Evolutionary conservation across 2,113 vertebrate genomes (phyloP).

Genomic region (Ctenomys sociabilis): DNA sequence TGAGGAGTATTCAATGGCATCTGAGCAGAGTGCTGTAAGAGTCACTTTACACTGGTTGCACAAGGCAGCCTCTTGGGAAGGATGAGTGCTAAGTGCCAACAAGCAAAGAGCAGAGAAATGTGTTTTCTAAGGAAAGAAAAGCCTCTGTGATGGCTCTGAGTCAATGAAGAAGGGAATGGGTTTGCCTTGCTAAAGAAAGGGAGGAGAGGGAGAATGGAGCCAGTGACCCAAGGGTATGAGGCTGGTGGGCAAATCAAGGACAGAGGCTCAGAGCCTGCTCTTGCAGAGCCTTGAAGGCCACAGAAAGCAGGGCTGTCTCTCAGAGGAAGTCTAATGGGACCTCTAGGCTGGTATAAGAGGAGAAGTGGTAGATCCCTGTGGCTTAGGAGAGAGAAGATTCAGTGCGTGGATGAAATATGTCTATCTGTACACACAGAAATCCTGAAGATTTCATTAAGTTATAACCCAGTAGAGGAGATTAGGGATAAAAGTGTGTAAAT

Average conservation of each 20-base stretch:
- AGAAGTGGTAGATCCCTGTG: background rate
- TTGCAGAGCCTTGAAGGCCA: background rate
- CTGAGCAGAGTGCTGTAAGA: background rate
- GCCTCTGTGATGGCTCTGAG: background rate
- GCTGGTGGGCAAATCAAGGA: background rate
- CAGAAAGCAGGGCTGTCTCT: background rate
- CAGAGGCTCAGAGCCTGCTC: too few relatives aligned
- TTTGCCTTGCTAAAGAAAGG: background rate
- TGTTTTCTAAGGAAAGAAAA: background rate
- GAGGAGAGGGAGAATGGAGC: background rate
- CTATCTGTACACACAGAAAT: background rate
- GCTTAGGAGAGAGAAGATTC: background rate
- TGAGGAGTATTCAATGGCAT: background rate
- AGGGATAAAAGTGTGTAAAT: background rate
- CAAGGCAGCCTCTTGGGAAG: too few relatives aligned
- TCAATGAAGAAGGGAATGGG: background rate
- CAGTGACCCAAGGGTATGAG: fast-evolving
- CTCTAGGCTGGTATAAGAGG: background rate
- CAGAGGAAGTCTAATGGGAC: background rate
- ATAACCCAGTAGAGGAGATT: background rate
- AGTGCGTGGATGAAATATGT: background rate
- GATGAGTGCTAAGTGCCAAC: background rate
- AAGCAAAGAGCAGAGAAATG: background rate
- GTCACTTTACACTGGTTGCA: background rate
- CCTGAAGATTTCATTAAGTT: background rate